Conservation (phyloP, 2,888 invertebrate species). For the Drosophila villosipedis region DNA sequence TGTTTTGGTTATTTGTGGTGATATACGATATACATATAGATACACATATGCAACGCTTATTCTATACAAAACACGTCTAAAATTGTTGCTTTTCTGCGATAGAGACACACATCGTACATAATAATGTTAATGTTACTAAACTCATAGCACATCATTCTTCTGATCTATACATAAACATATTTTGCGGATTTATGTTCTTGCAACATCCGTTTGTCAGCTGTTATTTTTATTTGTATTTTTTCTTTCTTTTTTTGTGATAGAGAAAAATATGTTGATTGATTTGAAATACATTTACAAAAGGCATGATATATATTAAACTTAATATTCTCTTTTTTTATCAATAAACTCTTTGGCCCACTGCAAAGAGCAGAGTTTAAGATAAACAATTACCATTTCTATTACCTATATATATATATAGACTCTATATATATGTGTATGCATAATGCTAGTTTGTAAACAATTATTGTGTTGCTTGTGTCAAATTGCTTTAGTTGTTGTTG, state of each 20-base stretch:
- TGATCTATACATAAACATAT: constrained; percentile 32
- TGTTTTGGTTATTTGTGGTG: constrained; percentile 5
- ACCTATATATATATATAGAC: constrained; percentile 12
- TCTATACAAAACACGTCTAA: constrained; percentile 42
- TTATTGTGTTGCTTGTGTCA: constrained; percentile 48
- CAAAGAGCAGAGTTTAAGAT: constrained; percentile 8
- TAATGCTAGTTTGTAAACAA: constrained; percentile 51
- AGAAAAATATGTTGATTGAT: not conserved
- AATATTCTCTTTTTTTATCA: constrained; percentile 16
- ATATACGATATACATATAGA: constrained; percentile 36
- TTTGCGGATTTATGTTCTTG: not conserved
- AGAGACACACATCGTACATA: constrained; percentile 25
- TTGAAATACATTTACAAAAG: constrained; percentile 60
- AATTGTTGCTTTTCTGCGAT: constrained; percentile 32
- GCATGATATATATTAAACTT: constrained; percentile 35
- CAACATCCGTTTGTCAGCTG: not conserved
- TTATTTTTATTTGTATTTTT: not conserved
- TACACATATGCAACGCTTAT: constrained; percentile 56
- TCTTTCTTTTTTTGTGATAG: not conserved
- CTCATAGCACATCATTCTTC: constrained; percentile 20
- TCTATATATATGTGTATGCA: constrained; percentile 14
- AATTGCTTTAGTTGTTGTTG: constrained; percentile 51
- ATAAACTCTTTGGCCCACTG: constrained; percentile 7
- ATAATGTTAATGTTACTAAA: constrained; percentile 1
- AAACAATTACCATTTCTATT: constrained; percentile 25